These are phyloP conservation scores for Drosophila neutralis DNA, from an alignment of 2,888 invertebrate genomes.

Conservation along the genomic window DNA sequence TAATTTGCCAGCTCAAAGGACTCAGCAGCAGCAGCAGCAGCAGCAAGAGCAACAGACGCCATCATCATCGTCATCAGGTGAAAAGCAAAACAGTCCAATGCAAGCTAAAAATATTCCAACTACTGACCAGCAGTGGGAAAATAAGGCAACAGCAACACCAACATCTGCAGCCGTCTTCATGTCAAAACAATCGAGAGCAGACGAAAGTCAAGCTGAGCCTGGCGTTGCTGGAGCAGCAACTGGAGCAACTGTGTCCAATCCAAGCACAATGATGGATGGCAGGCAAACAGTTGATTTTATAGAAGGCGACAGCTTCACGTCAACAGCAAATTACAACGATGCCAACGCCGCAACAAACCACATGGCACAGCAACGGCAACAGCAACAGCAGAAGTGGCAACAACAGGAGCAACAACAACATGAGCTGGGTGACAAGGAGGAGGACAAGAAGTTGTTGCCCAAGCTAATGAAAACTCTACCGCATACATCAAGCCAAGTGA, in stretches of 20 bases:
- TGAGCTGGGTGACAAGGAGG: neutral
- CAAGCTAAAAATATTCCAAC: constrained; percentile 38
- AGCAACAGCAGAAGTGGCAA: neutral
- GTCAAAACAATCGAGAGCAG: constrained; percentile 71
- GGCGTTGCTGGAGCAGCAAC: constrained; percentile 1
- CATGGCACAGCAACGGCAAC: constrained; percentile 42
- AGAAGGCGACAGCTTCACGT: constrained; percentile 78
- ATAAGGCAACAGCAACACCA: constrained; percentile 39
- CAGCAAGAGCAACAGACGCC: constrained; percentile 19
- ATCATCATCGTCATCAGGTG: constrained; percentile 63
- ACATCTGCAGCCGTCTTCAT: constrained; percentile 37
- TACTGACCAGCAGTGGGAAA: constrained; percentile 62
- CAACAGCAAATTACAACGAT: constrained; percentile 73
- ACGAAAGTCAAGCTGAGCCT: constrained; percentile 20
- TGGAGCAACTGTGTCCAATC: constrained; percentile 39
- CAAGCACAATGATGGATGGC: constrained; percentile 75
- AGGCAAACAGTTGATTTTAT: constrained; percentile 78
- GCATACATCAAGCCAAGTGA: constrained; percentile 78
- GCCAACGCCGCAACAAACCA: constrained; percentile 59
- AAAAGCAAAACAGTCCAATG: constrained; percentile 55
- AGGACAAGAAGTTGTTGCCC: constrained; percentile 11
- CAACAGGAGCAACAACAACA: constrained; percentile 5
- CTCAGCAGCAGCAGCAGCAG: constrained; percentile 33
- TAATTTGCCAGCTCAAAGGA: constrained; percentile 65
- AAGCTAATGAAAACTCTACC: constrained; percentile 74